Evolutionary conservation across 2,888 invertebrate species (phyloP), one percentile per base, ranked within the genome.

Genomic region (Tachina lurida): DNA sequence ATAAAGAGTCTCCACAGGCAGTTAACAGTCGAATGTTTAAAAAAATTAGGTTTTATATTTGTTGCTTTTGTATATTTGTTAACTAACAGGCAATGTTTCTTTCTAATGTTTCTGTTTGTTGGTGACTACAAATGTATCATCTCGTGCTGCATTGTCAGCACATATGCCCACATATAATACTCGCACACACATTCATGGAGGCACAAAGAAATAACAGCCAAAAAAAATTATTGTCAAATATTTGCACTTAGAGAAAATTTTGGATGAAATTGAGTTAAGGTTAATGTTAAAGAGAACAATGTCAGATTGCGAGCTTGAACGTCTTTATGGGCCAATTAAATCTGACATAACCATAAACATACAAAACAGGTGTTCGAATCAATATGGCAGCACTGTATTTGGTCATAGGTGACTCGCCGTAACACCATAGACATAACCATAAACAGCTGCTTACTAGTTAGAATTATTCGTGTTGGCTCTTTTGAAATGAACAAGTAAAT

Each of bases 1-100:
- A 77, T 68, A 77, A 77, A 67, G 73, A 62, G 77, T 80, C 87
- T 87, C 87, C 82, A 82, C 87, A 87, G 84, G 87, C 87, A 82
- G 79, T 71, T 80, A 80, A 73, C 73, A 73, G 75, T 79, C 52
- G 58, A 65, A 77, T 71, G 54, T 49, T 58, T 43, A 7, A 65
- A 78, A 54, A 56, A 22, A 80, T 68, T 74, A 82, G 70, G 31
- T 58, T 43, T 62, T 67, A 1, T 74, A 45, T 12, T 62, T 68
- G 45, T 45, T 76, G 49, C 19, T 56, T 67, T 58, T 13, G 56
- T 77, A 70, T 56, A 31, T 76, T 67, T 58, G 82, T 65, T 71
- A 70, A 41, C 56, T 63, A 82, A 75, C 78, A 71, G 73, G 78
- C 67, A 62, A 79, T 49, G 65, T 83, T 79, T 83, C 83, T 86